Evolutionary conservation across 2,797 vertebrate species (phyloP).

Genomic region (Eulemur mongoz): DNA sequence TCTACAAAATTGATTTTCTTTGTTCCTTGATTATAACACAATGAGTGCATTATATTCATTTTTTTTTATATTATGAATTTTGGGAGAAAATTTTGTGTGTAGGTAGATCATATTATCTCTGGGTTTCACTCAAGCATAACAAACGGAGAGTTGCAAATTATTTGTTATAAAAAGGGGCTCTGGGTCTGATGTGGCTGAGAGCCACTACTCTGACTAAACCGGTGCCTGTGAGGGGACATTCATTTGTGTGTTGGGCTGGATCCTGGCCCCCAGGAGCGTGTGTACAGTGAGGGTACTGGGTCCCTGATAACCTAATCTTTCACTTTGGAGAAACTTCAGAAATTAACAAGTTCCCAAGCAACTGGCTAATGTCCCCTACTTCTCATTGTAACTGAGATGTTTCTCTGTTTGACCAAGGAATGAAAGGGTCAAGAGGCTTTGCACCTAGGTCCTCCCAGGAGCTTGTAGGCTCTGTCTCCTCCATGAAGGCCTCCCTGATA

Average conservation of each 20-base stretch:
- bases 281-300: background rate
- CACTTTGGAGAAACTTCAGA: background rate
- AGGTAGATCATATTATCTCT: background rate
- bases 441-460: background rate
- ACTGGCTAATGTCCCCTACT: background rate
- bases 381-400: background rate
- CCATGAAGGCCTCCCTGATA: background rate
- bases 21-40: constrained; percentile 13
- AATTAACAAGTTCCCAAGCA: background rate
- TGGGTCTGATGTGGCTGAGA: background rate
- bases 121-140: background rate
- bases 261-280: background rate
- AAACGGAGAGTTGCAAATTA: background rate
- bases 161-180: background rate
- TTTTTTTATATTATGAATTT: constrained; percentile 22
- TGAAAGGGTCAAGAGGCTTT: background rate
- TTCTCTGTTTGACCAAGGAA: background rate
- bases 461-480: background rate
- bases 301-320: background rate
- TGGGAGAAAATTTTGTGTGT: background rate
- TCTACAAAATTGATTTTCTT: constrained; percentile 2
- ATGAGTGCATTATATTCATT: background rate
- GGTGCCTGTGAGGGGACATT: background rate
- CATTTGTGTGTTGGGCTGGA: background rate
- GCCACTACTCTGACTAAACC: background rate